Evolutionary conservation across 2,113 vertebrate genomes (phyloP).

Genomic region (Oncorhynchus kisutch): DNA sequence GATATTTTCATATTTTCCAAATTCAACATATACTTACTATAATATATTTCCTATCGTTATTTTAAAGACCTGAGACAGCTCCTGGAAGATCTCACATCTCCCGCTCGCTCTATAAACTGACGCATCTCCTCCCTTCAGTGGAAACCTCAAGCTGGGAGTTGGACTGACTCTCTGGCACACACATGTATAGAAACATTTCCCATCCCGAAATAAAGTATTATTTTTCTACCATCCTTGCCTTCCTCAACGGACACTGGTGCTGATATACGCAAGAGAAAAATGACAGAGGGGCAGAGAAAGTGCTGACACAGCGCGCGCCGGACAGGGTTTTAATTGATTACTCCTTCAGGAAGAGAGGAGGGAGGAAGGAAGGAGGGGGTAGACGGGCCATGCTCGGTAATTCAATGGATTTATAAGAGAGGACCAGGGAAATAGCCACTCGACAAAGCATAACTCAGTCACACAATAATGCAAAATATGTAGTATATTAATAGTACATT

Average conservation of each 20-base stretch:
- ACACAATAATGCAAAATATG: conserved; percentile 48
- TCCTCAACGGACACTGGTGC: background rate
- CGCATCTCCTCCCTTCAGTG: too few relatives aligned
- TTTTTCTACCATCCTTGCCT: conserved; percentile 23
- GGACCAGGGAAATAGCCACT: conserved; percentile 48
- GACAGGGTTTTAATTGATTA: conserved; percentile 75
- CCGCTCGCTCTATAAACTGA: too few relatives aligned
- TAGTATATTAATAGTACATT: background rate
- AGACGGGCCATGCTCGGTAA: conserved; percentile 54
- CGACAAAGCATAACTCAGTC: conserved; percentile 59
- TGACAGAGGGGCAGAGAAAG: conserved; percentile 41
- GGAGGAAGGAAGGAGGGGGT: conserved; percentile 32
- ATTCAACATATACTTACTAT: too few relatives aligned
- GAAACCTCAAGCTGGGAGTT: too few relatives aligned
- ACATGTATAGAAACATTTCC: conserved; percentile 15
- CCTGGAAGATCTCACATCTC: too few relatives aligned
- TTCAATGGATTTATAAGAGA: conserved; percentile 69
- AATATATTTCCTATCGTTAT: too few relatives aligned
- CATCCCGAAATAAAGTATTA: conserved; percentile 57
- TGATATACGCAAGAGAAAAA: conserved; percentile 1
- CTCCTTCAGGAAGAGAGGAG: conserved; percentile 52
- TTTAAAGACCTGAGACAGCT: too few relatives aligned
- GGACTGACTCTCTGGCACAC: conserved; percentile 11
- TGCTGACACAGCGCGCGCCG: conserved; percentile 63
- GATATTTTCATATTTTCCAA: too few relatives aligned